phyloP scores from a whole-genome alignment of 1,140 invertebrate genomes.

The Zaprionus inermis region DNA sequence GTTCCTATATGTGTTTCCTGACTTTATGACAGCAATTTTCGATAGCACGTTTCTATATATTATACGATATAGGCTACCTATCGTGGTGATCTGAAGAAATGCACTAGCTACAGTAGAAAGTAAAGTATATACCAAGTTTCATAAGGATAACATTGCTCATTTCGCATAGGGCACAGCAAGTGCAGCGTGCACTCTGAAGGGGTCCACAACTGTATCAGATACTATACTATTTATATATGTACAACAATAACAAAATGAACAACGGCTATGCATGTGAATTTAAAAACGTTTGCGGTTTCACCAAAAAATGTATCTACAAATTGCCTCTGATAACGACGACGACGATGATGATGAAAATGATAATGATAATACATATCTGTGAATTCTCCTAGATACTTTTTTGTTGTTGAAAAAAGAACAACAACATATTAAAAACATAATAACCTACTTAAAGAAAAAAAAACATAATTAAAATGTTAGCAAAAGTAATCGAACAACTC shows the following conservation, averaged over 20 bases:
- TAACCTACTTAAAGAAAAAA: neutral
- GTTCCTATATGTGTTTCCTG: too few relatives aligned
- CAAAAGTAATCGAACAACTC: neutral
- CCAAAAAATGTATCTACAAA: constrained; percentile 11
- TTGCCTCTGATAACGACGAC: constrained; percentile 12
- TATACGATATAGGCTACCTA: neutral
- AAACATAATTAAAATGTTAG: constrained; percentile 2
- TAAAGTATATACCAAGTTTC: neutral
- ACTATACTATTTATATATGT: constrained; percentile 5
- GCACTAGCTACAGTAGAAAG: neutral
- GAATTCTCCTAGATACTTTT: constrained; percentile 15
- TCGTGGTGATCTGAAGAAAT: neutral
- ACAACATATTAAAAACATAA: constrained; percentile 9
- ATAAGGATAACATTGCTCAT: neutral
- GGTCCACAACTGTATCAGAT: neutral
- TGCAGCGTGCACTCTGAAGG: neutral
- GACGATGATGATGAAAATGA: neutral
- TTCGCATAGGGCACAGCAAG: neutral
- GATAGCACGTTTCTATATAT: too few relatives aligned
- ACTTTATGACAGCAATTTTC: too few relatives aligned
- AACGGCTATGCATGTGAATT: constrained; percentile 13
- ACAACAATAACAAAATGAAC: constrained; percentile 1
- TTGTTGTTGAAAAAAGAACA: neutral
- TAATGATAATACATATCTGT: constrained; percentile 34
- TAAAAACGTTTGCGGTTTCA: constrained; percentile 23